Base-by-base conservation (phyloP, 2,888 invertebrate species). In the Tenthredo distinguenda region DNA sequence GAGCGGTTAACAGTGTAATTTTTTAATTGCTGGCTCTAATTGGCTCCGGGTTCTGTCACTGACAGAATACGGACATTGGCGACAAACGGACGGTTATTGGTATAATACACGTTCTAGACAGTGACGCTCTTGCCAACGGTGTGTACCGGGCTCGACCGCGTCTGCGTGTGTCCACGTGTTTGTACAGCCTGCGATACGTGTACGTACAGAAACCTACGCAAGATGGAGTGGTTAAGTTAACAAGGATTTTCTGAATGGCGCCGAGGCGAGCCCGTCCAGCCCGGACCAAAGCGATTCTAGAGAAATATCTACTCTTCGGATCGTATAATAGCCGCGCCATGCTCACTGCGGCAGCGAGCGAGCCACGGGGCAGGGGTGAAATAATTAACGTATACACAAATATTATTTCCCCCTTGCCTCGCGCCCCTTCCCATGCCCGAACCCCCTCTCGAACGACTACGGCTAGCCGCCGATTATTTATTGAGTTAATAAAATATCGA, bases 1-100 rank as follows among this genome's bases (percentile, higher is more conserved):
- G 76, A 40, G 68, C 40, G 85, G 85, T 81, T 84, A 88, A 87
- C 86, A 87, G 85, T 85, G 86, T 91, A 91, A 91, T 91, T 91
- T 91, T 90, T 91, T 93, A 92, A 93, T 93, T 91, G 91, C 91
- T 88, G 79, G 88, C 89, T 90, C 93, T 93, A 93, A 93, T 93
- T 93, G 93, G 93, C 91, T 86, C 89, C 90, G 91, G 91, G 91
- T 92, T 92, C 92, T 92, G 93, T 92, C 92, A 91, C 89, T 88
- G 86, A 89, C 89, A 88, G 89, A 88, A 88, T 88, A 88, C 72
- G 18, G 88, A 37, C 88, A 89, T 88, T 87, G 87, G 21, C 89
- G 90, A 89, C 62, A 40, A 81, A 81, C 31, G 62, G 40, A 81
- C 81, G 81, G 72, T 43, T 74, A 74, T 74, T 37, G 72, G 21